Evolutionary conservation across 2,888 invertebrate genomes (phyloP).

Genomic region (Synergus gifuensis): DNA sequence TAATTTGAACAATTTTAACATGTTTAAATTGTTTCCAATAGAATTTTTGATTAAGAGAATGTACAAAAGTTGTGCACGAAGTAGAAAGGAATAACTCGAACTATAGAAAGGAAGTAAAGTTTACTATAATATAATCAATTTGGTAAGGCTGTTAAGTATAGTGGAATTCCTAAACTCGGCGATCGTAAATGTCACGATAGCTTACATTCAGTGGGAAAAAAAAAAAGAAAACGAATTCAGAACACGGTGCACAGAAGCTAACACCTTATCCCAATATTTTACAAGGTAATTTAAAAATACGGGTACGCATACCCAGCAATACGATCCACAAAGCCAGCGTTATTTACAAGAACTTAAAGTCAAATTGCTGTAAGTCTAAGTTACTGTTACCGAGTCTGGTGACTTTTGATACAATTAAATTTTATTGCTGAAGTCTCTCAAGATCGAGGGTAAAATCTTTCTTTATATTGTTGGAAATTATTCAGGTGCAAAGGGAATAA

Average conservation of each 20-base stretch:
- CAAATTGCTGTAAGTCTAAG: conserved; percentile 24
- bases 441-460: conserved; percentile 14
- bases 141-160: conserved; percentile 10
- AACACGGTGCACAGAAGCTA: conserved; percentile 25
- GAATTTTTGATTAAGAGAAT: neutral
- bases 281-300: conserved; percentile 36
- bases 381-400: conserved; percentile 14
- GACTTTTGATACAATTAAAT: conserved; percentile 25
- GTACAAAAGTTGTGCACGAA: too few relatives aligned
- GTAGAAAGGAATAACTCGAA: neutral
- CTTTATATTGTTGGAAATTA: neutral
- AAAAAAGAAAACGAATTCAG: conserved; percentile 26
- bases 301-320: conserved; percentile 6
- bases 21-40: neutral
- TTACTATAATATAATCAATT: conserved; percentile 5
- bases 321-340: conserved; percentile 29
- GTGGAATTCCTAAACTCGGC: conserved; percentile 25
- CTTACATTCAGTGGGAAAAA: neutral
- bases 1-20: too few relatives aligned
- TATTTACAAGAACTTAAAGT: conserved; percentile 40
- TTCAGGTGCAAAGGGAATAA: neutral
- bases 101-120: conserved; percentile 10
- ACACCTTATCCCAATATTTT: conserved; percentile 39
- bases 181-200: conserved; percentile 6
- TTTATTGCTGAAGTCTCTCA: conserved; percentile 24